A percentile compares a stretch with the other conserved stretches of the same genome.
These are phyloP conservation scores for Galleria mellonella DNA, from an alignment of 1,140 invertebrate genomes.

Conservation along the genomic window DNA sequence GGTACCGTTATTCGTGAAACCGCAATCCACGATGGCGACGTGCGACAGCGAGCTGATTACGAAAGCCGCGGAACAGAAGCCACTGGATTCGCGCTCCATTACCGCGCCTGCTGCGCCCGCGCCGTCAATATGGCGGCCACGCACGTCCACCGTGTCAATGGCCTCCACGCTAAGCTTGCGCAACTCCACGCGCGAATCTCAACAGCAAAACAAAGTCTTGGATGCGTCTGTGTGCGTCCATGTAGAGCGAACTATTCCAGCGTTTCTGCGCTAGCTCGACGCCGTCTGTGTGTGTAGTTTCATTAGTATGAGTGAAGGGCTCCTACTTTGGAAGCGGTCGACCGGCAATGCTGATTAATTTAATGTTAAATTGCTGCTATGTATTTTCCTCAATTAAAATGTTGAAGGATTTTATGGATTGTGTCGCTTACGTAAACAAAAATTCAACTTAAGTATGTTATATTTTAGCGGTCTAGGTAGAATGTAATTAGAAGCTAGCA, in stretches of 20 bases:
- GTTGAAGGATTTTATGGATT: constrained; percentile 42
- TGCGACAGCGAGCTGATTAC: constrained; percentile 45
- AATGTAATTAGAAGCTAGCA: no score
- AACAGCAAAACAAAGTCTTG: constrained; percentile 66
- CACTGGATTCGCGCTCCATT: constrained; percentile 64
- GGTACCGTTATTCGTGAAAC: constrained; percentile 3
- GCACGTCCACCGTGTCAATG: constrained; percentile 60
- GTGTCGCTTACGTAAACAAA: constrained; percentile 7
- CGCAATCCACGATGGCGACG: constrained; percentile 13
- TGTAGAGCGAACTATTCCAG: not conserved
- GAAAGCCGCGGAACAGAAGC: constrained; percentile 58
- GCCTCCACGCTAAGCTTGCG: constrained; percentile 68
- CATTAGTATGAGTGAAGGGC: constrained; percentile 53
- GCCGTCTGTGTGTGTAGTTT: constrained; percentile 11
- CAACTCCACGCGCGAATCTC: constrained; percentile 71
- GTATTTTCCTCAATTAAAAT: constrained; percentile 33
- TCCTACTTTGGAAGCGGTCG: constrained; percentile 27
- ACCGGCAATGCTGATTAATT: constrained; percentile 52
- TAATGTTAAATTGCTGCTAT: constrained; percentile 48
- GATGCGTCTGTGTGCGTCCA: constrained; percentile 30
- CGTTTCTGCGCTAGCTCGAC: constrained; percentile 28
- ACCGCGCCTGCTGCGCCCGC: constrained; percentile 30
- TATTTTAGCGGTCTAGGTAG: no score
- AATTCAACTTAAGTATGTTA: no score
- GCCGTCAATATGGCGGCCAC: constrained; percentile 54